Base-by-base conservation (phyloP, 2,888 invertebrate species). In the Erebia epiphron region DNA sequence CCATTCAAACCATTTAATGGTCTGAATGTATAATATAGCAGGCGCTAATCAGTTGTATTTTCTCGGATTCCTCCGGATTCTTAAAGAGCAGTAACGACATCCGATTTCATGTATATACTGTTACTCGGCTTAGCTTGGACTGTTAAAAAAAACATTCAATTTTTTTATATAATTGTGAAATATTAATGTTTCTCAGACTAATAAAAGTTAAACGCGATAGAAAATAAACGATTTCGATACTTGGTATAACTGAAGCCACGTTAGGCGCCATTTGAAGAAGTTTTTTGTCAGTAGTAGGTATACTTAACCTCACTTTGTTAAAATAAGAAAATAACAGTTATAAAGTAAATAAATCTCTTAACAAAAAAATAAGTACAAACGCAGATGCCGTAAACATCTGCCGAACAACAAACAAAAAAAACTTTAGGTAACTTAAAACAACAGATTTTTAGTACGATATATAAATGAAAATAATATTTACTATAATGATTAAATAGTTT, bases 391-490 rank as follows among this genome's bases (percentile, higher is more conserved):
- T 10, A 11, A 41, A 60, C 9, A 10, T 41, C 16, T 58, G 14
- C n/a, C n/a, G n/a, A n/a, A n/a, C n/a, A 8, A 35, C 26, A 60
- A 60, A 60, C 60, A 41, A 61, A 61, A 18, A n/a, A n/a, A 35
- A 60, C 14, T 4, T 13, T 35, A 7, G 16, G 52, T 43, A 41
- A 56, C 56, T 56, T 43, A 11, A 16, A 61, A 16, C 11, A 26
- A 41, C 16, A 41, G n/a, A 41, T 9, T 41, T n/a, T n/a, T 41
- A 16, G 35, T 14, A 58, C 35, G 14, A 3, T 26, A 58, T 16
- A 16, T 7, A 52, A 52, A 54, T 18, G 5, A 50, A 14, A 8
- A 14, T 50, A 14, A 13, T 52, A 18, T 54, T 52, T 18, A 8
- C 16, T 10, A 18, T 52, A n/a, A n/a, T 52, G 52, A 52, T 52